Conservation (phyloP, 2,797 vertebrate species). For the Menidia menidia region DNA sequence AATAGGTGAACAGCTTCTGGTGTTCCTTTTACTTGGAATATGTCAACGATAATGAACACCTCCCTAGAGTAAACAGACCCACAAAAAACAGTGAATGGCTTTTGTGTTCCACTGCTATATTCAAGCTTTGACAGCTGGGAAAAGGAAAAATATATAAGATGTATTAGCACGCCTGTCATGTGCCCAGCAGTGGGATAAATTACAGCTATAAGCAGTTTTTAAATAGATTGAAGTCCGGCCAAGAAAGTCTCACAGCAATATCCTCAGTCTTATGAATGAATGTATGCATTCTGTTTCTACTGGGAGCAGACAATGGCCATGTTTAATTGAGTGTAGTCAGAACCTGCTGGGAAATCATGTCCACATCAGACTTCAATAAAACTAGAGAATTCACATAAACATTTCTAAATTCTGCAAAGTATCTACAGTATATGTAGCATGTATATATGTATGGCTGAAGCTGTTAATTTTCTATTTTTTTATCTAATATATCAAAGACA, state of each 20-base stretch:
- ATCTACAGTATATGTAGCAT: background rate
- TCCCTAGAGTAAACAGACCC: constrained; percentile 33
- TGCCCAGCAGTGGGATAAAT: constrained; percentile 56
- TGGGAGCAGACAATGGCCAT: constrained; percentile 35
- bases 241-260: constrained; percentile 71
- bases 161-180: constrained; percentile 54
- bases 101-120: constrained; percentile 13
- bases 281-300: constrained; percentile 33
- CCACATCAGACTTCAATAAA: constrained; percentile 26
- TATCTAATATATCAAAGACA: constrained; percentile 4
- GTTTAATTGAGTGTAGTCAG: constrained; percentile 57
- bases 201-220: constrained; percentile 61
- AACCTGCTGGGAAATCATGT: constrained; percentile 69
- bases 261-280: constrained; percentile 56
- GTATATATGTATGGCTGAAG: background rate
- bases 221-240: constrained; percentile 59
- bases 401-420: constrained; percentile 28
- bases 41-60: constrained; percentile 44
- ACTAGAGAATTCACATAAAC: constrained; percentile 27
- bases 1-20: background rate
- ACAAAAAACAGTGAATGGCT: constrained; percentile 11
- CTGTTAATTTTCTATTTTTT: background rate
- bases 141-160: background rate
- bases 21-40: constrained; percentile 1
- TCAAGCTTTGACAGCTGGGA: constrained; percentile 29